Evolutionary conservation across 92 coral and sea anemone species (phyloP), one percentile per base, ranked within the genome.

Genomic region (Desmophyllum pertusum): DNA sequence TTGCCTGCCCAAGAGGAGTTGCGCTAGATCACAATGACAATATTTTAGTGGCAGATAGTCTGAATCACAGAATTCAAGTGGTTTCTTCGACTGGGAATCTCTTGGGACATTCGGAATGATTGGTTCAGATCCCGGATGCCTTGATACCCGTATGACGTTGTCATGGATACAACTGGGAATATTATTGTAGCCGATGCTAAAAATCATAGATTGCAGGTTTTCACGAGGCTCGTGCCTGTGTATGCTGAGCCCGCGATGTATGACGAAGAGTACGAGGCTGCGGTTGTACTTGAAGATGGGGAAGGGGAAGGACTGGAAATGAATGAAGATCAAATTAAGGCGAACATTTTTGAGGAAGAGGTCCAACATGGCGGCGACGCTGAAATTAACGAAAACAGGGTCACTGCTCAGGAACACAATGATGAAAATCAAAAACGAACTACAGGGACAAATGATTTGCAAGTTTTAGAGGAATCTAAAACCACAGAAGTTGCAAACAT

Each of bases 81-180:
- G 73, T 96, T 39, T 85, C 92, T 63, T 39, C 90, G 2, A 83
- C 76, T 8, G 98, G 98, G 98, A 88, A 55, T 83, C 81, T 15
- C 82, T 94, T 9, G 96, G 93, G 29, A 82, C 93, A 39, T 94
- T 96, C 79, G 98, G 98, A 11, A 90, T 76, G 59, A 85, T 94
- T 37, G 98, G 98, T 0, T 87, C 86, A 18, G 90, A 88, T 15
- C 81, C 95, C 7, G 98, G 98, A 31, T 92, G 74, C 63, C 89
- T 96, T 45, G 91, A 96, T 76, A 90, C 98, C 98, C 98, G 35
- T 93, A 91, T 82, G 98, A 90, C 71, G 93, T 96, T 13, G 88
- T 88, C 39, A 83, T 96, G 46, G 94, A 85, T 77, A 68, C 81
- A 36, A 80, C 83, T 37, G 98, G 92, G 43, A 96, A 91, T 39